phyloP scores from a whole-genome alignment of 1,140 invertebrate species.

The Rhagoletis zephyria region DNA sequence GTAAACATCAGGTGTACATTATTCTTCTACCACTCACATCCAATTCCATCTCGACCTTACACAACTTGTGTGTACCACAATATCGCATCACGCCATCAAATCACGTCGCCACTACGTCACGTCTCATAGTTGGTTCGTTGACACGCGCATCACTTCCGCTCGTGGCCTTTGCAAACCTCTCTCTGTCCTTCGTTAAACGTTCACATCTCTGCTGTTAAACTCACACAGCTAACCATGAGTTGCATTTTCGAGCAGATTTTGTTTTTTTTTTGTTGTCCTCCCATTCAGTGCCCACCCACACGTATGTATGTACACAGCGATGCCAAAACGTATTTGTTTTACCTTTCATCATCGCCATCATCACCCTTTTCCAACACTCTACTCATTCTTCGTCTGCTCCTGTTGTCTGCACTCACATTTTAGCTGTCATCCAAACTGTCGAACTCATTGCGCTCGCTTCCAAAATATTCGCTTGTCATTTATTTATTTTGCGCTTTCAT shows the following conservation, averaged over 20 bases:
- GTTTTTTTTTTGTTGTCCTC: background rate
- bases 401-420: background rate
- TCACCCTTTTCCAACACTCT: background rate
- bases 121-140: background rate
- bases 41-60: no score
- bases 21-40: no score
- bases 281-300: background rate
- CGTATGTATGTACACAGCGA: no score
- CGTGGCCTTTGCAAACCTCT: background rate
- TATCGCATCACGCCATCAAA: background rate
- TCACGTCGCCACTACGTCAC: background rate
- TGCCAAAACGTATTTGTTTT: background rate
- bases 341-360: background rate
- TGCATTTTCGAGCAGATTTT: background rate
- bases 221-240: background rate
- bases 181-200: background rate
- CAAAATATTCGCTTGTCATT: slow-evolving; percentile 40
- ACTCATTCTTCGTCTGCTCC: no score
- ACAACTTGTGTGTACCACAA: background rate
- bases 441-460: slow-evolving; percentile 1
- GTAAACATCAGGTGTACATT: no score
- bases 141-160: background rate
- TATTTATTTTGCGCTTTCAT: slow-evolving; percentile 32
- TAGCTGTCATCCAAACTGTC: slow-evolving; percentile 8
- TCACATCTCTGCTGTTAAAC: no score